These are phyloP conservation scores for Moxostoma hubbsi DNA, from an alignment of 2,797 vertebrate genomes.

Conservation along the genomic window DNA sequence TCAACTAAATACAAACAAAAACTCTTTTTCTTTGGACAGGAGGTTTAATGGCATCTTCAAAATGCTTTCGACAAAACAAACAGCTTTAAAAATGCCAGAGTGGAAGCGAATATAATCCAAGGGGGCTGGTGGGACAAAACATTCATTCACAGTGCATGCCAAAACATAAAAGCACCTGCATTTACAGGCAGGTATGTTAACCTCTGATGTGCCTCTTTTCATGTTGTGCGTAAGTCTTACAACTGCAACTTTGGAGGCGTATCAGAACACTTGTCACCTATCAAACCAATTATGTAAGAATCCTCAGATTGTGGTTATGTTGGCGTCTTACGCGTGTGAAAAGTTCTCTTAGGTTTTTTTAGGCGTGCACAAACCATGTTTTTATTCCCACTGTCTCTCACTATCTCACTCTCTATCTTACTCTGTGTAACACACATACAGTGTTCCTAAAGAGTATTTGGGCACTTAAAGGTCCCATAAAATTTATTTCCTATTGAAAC, in stretches of 20 bases:
- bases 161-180: slow-evolving; percentile 29
- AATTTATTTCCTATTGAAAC: too few species aligned
- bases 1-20: background rate
- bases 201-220: background rate
- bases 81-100: slow-evolving; percentile 27
- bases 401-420: background rate
- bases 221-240: background rate
- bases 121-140: slow-evolving; percentile 15
- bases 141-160: slow-evolving; percentile 17
- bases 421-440: background rate
- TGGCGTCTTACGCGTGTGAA: slow-evolving; percentile 12
- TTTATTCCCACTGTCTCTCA: background rate
- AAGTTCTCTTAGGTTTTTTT: background rate
- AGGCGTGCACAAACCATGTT: slow-evolving; percentile 6
- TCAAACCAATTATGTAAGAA: background rate
- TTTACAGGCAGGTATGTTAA: slow-evolving; percentile 15
- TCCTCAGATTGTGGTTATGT: background rate
- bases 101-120: slow-evolving; percentile 24
- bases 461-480: too few species aligned
- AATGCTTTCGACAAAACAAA: background rate
- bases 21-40: background rate
- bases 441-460: background rate
- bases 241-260: background rate
- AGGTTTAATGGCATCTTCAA: slow-evolving; percentile 6
- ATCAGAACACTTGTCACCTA: background rate